Evolutionary conservation across 2,113 vertebrate genomes (phyloP).

Genomic region (Rafetus swinhoei): DNA sequence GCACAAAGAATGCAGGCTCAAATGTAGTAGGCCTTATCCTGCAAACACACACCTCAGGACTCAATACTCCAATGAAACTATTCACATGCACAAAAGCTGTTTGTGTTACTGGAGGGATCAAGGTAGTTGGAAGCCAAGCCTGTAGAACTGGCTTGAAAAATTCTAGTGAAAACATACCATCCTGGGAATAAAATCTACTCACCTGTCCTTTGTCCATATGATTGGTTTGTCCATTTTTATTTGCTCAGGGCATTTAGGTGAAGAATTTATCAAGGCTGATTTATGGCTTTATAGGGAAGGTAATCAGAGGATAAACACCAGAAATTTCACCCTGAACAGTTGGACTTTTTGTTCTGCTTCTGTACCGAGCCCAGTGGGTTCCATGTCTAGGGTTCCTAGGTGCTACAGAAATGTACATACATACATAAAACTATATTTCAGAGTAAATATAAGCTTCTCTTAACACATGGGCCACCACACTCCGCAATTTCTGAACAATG

Average conservation of each 20-base stretch:
- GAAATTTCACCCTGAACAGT: background rate
- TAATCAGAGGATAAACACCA: background rate
- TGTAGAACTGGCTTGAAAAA: background rate
- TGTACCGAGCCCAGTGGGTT: background rate
- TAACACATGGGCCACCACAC: background rate
- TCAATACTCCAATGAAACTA: background rate
- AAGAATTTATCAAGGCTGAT: background rate
- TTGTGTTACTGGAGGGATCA: background rate
- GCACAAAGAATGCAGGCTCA: background rate
- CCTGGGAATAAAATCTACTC: background rate
- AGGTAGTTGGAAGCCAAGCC: background rate
- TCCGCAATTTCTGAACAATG: background rate
- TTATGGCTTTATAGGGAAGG: background rate
- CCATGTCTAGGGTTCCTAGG: background rate
- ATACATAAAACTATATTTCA: background rate
- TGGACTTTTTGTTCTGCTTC: background rate
- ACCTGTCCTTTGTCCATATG: background rate
- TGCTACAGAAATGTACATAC: background rate
- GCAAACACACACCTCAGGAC: rapidly evolving
- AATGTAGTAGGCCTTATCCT: background rate
- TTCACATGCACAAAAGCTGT: rapidly evolving
- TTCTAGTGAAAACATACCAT: rapidly evolving
- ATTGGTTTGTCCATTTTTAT: background rate
- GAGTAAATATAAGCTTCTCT: background rate
- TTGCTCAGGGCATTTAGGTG: background rate